Evolutionary conservation across 1,140 invertebrate genomes (phyloP).

Genomic region (Lordiphosa mommai): DNA sequence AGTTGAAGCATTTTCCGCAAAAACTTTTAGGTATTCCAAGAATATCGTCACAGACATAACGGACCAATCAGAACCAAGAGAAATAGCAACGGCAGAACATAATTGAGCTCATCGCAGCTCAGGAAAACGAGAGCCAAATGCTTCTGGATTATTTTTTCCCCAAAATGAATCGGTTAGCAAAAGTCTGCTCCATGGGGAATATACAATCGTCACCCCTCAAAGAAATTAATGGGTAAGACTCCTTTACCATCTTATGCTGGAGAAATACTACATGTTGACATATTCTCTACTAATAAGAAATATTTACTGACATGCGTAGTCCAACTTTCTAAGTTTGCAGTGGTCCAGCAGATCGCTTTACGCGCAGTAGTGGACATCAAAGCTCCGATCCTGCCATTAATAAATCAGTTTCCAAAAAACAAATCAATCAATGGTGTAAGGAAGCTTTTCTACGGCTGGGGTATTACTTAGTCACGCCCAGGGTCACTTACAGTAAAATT

Average conservation of each 20-base stretch:
- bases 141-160: conserved; percentile 28
- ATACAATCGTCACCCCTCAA: conserved; percentile 11
- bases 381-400: not conserved
- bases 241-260: conserved; percentile 6
- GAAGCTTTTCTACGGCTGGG: too few relatives aligned
- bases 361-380: conserved; percentile 1
- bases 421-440: too few relatives aligned
- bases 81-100: not conserved
- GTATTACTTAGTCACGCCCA: too few relatives aligned
- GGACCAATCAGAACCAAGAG: not conserved
- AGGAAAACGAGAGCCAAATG: conserved; percentile 15
- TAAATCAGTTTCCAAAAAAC: not conserved
- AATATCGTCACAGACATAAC: not conserved
- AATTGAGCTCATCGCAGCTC: conserved; percentile 5
- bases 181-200: not conserved
- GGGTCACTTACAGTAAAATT: too few relatives aligned
- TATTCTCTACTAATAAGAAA: not conserved
- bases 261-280: too few relatives aligned
- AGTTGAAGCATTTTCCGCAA: not conserved
- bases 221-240: not conserved
- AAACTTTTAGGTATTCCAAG: not conserved
- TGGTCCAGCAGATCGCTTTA: conserved; percentile 9
- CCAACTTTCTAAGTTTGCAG: conserved; percentile 8
- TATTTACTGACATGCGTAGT: conserved; percentile 2
- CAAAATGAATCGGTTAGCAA: conserved; percentile 1